These are phyloP conservation scores for Chouioia cunea DNA, from an alignment of 2,888 invertebrate species.

Conservation along the genomic window DNA sequence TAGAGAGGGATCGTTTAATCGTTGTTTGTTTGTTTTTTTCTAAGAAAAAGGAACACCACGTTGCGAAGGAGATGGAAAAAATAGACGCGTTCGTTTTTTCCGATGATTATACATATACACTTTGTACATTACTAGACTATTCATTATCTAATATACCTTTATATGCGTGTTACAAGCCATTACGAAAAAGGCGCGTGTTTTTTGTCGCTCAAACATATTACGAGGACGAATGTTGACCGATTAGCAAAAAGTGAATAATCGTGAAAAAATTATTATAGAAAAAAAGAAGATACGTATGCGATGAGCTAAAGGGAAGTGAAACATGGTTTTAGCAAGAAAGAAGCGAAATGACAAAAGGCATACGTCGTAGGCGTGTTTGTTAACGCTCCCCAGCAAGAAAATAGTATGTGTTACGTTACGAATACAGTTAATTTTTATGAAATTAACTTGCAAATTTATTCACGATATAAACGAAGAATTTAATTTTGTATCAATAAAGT, in stretches of 20 bases:
- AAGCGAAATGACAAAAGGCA: slow-evolving; percentile 5
- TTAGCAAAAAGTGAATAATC: slow-evolving; percentile 49
- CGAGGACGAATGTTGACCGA: slow-evolving; percentile 49
- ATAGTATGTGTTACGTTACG: slow-evolving; percentile 36
- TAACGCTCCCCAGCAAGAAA: slow-evolving; percentile 38
- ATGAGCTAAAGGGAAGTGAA: slow-evolving; percentile 27
- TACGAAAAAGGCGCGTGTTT: slow-evolving; percentile 42
- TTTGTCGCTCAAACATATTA: slow-evolving; percentile 45
- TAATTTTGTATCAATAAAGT: too few relatives aligned
- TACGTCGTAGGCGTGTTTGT: slow-evolving; percentile 39
- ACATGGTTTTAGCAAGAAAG: slow-evolving; percentile 7
- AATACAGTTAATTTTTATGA: neutral
- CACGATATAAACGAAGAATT: too few relatives aligned
- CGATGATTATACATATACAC: slow-evolving; percentile 34
- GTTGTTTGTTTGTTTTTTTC: neutral
- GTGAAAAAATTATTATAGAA: slow-evolving; percentile 41
- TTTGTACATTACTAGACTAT: slow-evolving; percentile 47
- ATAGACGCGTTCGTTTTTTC: slow-evolving; percentile 24
- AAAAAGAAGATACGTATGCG: slow-evolving; percentile 30
- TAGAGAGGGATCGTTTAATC: neutral
- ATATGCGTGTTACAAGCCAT: slow-evolving; percentile 47
- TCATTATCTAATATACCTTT: slow-evolving; percentile 49
- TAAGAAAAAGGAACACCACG: neutral
- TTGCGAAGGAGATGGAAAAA: slow-evolving; percentile 6
- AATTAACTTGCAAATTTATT: neutral